Conservation (phyloP, 2,888 invertebrate species). For the Alloplasta piceator region DNA sequence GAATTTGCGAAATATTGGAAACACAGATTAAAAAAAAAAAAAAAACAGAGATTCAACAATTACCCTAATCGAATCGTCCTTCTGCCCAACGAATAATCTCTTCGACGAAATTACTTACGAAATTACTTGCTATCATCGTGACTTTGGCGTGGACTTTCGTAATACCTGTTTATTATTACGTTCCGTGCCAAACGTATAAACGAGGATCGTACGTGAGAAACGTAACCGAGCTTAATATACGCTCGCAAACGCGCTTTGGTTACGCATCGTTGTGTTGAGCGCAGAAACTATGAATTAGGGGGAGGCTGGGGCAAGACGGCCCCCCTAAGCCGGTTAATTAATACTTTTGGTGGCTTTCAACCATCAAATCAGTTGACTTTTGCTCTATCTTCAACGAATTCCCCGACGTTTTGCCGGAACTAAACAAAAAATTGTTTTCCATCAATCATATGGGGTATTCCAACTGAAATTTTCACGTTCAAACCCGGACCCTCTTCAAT, state of each 20-base stretch:
- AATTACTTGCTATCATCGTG: background rate
- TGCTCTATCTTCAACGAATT: no score
- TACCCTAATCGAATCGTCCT: background rate
- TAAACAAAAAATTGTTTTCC: no score
- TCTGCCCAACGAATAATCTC: background rate
- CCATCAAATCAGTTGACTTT: no score
- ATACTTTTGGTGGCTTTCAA: no score
- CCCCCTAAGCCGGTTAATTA: no score
- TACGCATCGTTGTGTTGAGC: constrained; percentile 41
- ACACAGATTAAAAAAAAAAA: no score
- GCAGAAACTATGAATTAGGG: background rate
- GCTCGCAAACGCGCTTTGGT: constrained; percentile 51
- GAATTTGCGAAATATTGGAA: no score
- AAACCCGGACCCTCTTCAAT: no score
- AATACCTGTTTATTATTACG: constrained; percentile 56
- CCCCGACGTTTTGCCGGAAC: no score
- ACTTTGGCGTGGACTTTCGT: constrained; percentile 42
- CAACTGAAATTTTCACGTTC: no score
- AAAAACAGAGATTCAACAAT: background rate
- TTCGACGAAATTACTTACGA: background rate
- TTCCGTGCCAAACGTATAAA: constrained; percentile 32
- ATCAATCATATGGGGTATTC: no score
- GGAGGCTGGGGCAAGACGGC: no score
- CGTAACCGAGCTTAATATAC: constrained; percentile 36
- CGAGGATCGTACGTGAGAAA: constrained; percentile 45